phyloP scores from a whole-genome alignment of 2,113 vertebrate species.

The Xiphorhynchus elegans region DNA sequence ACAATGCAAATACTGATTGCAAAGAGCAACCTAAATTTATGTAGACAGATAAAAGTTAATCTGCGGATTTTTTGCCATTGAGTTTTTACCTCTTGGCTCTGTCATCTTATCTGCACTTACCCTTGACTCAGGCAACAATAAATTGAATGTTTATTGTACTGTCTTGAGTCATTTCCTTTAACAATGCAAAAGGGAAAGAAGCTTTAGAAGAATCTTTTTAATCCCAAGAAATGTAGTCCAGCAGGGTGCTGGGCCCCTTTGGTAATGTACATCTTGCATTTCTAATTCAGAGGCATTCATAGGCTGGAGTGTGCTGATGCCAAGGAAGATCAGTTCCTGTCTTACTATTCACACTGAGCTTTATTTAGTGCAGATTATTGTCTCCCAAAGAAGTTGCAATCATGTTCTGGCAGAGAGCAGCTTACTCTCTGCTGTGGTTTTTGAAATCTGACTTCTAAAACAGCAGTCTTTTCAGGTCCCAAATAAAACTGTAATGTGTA shows the following conservation, averaged over 20 bases:
- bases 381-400: background rate
- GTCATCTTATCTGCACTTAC: background rate
- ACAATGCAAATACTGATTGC: background rate
- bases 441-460: background rate
- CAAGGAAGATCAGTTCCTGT: background rate
- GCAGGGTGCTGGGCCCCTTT: background rate
- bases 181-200: background rate
- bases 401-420: background rate
- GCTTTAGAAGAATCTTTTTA: background rate
- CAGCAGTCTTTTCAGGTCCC: background rate
- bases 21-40: background rate
- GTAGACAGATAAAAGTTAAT: background rate
- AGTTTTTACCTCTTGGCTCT: background rate
- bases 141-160: slow-evolving; percentile 13
- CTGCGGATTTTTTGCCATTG: background rate
- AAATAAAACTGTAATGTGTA: background rate
- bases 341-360: background rate
- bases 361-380: background rate
- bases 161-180: slow-evolving; percentile 34
- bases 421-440: background rate
- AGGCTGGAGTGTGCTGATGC: background rate
- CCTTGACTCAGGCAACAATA: slow-evolving; percentile 5
- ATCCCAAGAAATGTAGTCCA: background rate
- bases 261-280: background rate
- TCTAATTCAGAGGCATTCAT: background rate